Conservation (phyloP, 2,797 vertebrate genomes). For the Leucoraja ocellata region DNA sequence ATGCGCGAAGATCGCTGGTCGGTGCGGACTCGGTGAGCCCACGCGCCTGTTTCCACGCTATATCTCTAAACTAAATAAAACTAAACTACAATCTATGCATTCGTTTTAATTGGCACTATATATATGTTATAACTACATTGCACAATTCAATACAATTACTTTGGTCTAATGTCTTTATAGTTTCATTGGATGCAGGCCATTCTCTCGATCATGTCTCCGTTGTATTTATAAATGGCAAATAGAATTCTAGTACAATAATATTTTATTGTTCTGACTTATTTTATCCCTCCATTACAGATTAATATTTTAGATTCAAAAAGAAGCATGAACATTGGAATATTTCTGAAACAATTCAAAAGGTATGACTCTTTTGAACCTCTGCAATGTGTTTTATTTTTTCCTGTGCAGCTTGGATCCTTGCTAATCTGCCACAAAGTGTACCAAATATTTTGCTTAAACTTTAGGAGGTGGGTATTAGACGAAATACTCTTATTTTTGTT, state of each 20-base stretch:
- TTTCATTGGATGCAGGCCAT: neutral
- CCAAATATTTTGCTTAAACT: neutral
- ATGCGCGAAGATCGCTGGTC: too few relatives aligned
- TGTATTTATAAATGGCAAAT: neutral
- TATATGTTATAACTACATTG: neutral
- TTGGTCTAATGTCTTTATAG: neutral
- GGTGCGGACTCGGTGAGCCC: too few relatives aligned
- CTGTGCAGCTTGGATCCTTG: neutral
- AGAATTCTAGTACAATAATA: neutral
- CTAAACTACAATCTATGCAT: neutral
- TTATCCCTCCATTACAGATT: conserved; percentile 60
- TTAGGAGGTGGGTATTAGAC: neutral
- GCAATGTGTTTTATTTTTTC: neutral
- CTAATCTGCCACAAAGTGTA: too few relatives aligned
- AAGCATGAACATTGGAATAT: conserved; percentile 96
- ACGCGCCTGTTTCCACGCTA: too few relatives aligned
- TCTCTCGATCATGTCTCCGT: too few relatives aligned
- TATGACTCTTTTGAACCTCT: conserved; percentile 61
- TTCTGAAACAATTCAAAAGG: conserved; percentile 97
- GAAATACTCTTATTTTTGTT: neutral
- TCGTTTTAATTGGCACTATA: neutral
- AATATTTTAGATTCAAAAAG: conserved; percentile 91
- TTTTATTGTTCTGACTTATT: neutral
- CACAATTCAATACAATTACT: neutral
- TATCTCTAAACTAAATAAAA: too few relatives aligned